These are phyloP conservation scores for Drosophila nikananu DNA, from an alignment of 1,140 invertebrate genomes.

Conservation along the genomic window DNA sequence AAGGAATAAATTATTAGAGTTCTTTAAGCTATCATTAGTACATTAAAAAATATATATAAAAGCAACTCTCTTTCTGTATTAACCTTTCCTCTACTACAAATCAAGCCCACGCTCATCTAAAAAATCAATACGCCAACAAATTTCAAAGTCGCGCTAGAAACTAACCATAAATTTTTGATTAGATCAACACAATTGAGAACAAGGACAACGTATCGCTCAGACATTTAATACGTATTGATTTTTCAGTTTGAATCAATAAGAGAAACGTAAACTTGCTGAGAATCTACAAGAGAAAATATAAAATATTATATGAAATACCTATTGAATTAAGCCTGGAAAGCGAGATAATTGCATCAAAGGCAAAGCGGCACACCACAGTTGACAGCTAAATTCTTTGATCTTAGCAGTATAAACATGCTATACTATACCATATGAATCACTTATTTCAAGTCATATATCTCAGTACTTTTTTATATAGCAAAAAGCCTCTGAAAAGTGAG, in stretches of 20 bases:
- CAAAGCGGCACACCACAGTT: slow-evolving; percentile 17
- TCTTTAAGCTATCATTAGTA: not conserved
- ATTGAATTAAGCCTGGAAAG: slow-evolving; percentile 36
- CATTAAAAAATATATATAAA: not conserved
- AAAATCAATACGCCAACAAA: slow-evolving; percentile 45
- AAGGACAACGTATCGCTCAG: slow-evolving; percentile 45
- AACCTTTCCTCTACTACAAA: not conserved
- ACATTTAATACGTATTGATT: slow-evolving; percentile 18
- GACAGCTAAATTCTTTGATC: slow-evolving; percentile 29
- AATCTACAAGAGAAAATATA: not conserved
- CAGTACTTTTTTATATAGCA: not conserved
- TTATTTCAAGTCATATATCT: not conserved
- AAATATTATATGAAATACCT: not conserved
- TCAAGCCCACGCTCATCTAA: not conserved
- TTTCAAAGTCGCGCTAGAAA: slow-evolving; percentile 44
- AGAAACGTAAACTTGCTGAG: not conserved
- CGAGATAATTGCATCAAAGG: slow-evolving; percentile 55
- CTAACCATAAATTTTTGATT: slow-evolving; percentile 43
- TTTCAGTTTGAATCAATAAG: slow-evolving; percentile 5
- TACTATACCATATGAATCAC: not conserved
- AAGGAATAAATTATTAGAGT: not conserved
- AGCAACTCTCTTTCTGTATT: too few species aligned
- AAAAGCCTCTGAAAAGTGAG: slow-evolving; percentile 31
- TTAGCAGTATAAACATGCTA: slow-evolving; percentile 25
- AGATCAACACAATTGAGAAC: slow-evolving; percentile 48